Conservation (phyloP, 2,888 invertebrate genomes). For the Philaethria dido region DNA sequence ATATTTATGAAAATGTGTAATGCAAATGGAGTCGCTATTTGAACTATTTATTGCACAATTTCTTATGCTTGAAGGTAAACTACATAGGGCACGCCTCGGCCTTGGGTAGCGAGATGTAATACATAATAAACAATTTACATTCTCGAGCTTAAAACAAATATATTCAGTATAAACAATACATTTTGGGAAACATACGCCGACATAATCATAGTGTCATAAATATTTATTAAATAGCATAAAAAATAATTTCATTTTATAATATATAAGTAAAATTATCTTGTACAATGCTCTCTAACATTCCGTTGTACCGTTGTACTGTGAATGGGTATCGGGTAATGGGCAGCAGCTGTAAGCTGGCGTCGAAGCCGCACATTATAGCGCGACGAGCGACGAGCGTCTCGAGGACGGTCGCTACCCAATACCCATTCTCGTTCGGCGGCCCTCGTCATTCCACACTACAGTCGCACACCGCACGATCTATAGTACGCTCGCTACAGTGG, state of each 20-base stretch:
- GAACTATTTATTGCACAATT: slow-evolving; percentile 42
- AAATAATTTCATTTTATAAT: not conserved
- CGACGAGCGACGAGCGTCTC: slow-evolving; percentile 44
- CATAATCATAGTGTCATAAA: not conserved
- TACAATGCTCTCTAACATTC: slow-evolving; percentile 49
- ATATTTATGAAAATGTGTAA: not conserved
- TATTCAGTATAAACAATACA: slow-evolving; percentile 9
- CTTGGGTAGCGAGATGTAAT: slow-evolving; percentile 38
- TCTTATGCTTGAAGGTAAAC: slow-evolving; percentile 38
- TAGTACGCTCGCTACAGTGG: slow-evolving; percentile 65
- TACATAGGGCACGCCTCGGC: slow-evolving; percentile 40
- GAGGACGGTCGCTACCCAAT: slow-evolving; percentile 48
- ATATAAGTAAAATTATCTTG: not conserved
- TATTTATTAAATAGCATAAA: not conserved
- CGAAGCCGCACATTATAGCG: slow-evolving; percentile 42
- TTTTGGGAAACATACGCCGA: not conserved
- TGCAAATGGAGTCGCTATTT: slow-evolving; percentile 33
- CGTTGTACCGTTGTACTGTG: slow-evolving; percentile 57
- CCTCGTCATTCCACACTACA: slow-evolving; percentile 61
- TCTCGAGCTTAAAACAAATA: slow-evolving; percentile 11
- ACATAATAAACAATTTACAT: slow-evolving; percentile 25
- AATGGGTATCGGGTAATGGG: slow-evolving; percentile 26
- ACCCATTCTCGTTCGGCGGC: slow-evolving; percentile 47
- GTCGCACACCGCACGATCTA: slow-evolving; percentile 70
- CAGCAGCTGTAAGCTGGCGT: slow-evolving; percentile 38